Evolutionary conservation across 2,113 vertebrate genomes (phyloP).

Genomic region (Fregetta grallaria): DNA sequence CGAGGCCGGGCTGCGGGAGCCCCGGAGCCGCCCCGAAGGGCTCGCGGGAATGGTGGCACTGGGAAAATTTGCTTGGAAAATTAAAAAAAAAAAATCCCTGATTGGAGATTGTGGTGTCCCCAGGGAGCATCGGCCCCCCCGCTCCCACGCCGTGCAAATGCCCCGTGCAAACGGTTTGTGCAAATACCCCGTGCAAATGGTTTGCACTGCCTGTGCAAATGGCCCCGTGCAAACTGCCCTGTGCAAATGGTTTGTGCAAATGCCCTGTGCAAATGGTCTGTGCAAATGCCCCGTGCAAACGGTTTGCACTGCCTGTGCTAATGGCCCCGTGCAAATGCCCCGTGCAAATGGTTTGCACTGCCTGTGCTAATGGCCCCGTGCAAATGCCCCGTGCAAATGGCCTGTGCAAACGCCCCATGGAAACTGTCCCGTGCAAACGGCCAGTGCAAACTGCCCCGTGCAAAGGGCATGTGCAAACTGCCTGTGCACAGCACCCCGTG

Average conservation of each 20-base stretch:
- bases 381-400: background rate
- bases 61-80: background rate
- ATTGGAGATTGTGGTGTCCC: background rate
- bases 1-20: background rate
- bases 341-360: no score
- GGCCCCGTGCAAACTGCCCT: rapidly evolving
- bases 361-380: no score
- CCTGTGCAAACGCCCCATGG: background rate
- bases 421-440: background rate
- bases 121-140: background rate
- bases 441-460: rapidly evolving
- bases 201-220: background rate
- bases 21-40: no score
- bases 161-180: background rate
- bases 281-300: background rate
- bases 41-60: no score
- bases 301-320: background rate
- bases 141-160: background rate
- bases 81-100: background rate
- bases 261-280: no score
- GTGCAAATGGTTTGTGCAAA: background rate
- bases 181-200: background rate
- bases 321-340: no score
- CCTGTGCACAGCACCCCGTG: background rate
- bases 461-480: no score